These are phyloP conservation scores for Scaptodrosophila latifasciaeformis DNA, from an alignment of 2,888 invertebrate genomes.

Conservation along the genomic window DNA sequence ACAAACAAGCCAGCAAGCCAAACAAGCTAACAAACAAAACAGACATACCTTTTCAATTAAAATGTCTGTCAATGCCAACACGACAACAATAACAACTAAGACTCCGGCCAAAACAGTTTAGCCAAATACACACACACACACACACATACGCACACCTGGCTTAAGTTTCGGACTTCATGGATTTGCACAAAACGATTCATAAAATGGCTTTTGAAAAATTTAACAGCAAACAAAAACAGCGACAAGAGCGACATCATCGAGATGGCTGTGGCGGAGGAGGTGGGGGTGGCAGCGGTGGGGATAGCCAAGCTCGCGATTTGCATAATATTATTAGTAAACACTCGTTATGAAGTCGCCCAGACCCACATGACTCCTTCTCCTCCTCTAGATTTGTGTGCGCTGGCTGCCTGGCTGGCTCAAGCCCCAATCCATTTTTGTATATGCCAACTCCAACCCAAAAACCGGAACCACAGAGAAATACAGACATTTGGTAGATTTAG, in stretches of 20 bases:
- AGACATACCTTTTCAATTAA: constrained; percentile 59
- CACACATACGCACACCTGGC: constrained; percentile 51
- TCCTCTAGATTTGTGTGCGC: too few species aligned
- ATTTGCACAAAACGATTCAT: constrained; percentile 49
- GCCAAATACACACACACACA: too few species aligned
- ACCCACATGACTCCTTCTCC: constrained; percentile 16
- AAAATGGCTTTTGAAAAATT: constrained; percentile 64
- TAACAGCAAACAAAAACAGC: constrained; percentile 38
- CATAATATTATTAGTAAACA: constrained; percentile 69
- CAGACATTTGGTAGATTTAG: constrained; percentile 50
- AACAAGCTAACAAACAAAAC: constrained; percentile 1
- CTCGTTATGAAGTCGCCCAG: constrained; percentile 60
- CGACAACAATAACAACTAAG: constrained; percentile 19
- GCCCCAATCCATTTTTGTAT: too few species aligned
- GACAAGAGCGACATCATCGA: background rate
- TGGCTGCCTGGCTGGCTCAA: too few species aligned
- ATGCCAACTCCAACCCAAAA: background rate
- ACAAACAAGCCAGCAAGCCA: too few species aligned
- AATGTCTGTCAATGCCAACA: constrained; percentile 47
- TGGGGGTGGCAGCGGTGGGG: constrained; percentile 25
- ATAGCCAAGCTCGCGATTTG: constrained; percentile 59
- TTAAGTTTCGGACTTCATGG: constrained; percentile 3
- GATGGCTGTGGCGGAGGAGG: constrained; percentile 24
- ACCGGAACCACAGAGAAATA: background rate
- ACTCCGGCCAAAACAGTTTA: constrained; percentile 25